These are phyloP conservation scores for Cataglyphis albicans DNA, from an alignment of 2,888 invertebrate genomes.

Conservation along the genomic window DNA sequence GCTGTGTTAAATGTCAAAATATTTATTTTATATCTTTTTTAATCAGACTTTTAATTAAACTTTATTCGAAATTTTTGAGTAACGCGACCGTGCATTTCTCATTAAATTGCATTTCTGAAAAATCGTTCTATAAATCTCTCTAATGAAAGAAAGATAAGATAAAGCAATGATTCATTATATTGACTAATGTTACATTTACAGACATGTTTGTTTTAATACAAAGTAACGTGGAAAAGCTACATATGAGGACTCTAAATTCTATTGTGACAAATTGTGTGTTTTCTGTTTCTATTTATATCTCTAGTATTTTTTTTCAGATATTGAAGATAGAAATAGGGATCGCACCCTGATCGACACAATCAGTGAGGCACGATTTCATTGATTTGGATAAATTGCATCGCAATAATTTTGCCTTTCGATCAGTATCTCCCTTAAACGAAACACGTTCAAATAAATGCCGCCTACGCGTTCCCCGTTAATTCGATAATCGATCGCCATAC, in stretches of 20 bases:
- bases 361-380: not conserved
- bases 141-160: not conserved
- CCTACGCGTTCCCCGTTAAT: constrained; percentile 39
- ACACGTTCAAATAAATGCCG: constrained; percentile 30
- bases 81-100: not conserved
- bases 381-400: constrained; percentile 23
- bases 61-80: not conserved
- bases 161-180: constrained; percentile 22
- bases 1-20: not conserved
- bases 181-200: not conserved
- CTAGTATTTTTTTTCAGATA: not conserved
- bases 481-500: constrained; percentile 59
- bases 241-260: not conserved
- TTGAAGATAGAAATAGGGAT: not conserved
- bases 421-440: constrained; percentile 32
- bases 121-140: not conserved
- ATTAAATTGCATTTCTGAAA: not conserved
- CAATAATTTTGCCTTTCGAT: constrained; percentile 17
- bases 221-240: not conserved
- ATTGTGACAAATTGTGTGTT: not conserved
- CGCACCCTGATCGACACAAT: not conserved
- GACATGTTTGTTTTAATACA: not conserved
- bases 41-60: not conserved
- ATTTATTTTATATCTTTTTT: not conserved
- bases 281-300: constrained; percentile 2